A percentile compares a stretch with the other conserved stretches of the same genome.
Evolutionary conservation across 2,113 vertebrate genomes (phyloP).

Genomic region (Pseudopodoces humilis): DNA sequence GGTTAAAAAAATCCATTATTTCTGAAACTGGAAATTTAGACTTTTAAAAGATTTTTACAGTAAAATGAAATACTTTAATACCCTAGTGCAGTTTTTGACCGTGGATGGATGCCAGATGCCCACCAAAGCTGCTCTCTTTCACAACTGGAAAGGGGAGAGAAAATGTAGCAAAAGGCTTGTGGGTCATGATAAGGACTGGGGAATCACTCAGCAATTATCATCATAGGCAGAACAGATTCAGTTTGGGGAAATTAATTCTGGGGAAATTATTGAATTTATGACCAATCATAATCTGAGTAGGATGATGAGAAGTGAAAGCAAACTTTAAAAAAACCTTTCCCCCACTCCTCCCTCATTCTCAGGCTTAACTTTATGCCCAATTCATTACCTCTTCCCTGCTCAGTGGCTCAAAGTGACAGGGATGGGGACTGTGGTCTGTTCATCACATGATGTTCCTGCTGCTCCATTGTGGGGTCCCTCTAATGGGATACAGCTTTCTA

Average conservation of each 20-base stretch:
- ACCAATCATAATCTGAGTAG: not conserved
- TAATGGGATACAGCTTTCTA: not conserved
- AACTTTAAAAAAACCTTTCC: not conserved
- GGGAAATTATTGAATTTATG: not conserved
- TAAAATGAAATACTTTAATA: not conserved
- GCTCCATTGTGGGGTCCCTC: no score
- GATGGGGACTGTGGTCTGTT: not conserved
- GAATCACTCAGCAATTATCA: not conserved
- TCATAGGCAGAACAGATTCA: not conserved
- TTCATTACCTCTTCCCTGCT: rapidly evolving
- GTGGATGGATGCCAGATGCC: not conserved
- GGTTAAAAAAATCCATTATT: not conserved
- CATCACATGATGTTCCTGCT: not conserved
- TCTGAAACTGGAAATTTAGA: not conserved
- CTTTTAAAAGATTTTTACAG: not conserved
- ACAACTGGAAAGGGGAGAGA: not conserved
- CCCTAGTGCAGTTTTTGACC: not conserved
- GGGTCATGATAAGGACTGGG: not conserved
- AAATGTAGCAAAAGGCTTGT: not conserved
- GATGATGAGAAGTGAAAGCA: not conserved
- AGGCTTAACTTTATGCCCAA: not conserved
- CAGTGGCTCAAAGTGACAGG: not conserved
- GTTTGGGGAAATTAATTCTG: not conserved
- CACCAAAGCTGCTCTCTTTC: not conserved
- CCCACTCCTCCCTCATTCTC: not conserved